These are phyloP conservation scores for Liparis tanakae DNA, from an alignment of 2,797 vertebrate species.

Conservation along the genomic window DNA sequence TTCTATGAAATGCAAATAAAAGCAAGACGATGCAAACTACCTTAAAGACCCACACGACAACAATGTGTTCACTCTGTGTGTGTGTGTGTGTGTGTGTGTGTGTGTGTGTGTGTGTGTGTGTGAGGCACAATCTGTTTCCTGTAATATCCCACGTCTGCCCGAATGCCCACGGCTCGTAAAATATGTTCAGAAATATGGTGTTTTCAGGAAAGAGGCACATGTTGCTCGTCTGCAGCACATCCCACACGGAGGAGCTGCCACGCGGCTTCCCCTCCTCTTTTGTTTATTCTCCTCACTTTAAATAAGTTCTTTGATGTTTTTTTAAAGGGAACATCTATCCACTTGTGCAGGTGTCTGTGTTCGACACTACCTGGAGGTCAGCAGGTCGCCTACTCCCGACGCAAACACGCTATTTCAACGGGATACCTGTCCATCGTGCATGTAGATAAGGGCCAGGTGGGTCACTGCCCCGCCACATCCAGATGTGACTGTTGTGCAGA, in stretches of 20 bases:
- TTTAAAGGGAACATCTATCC: background rate
- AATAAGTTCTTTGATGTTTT: slow-evolving; percentile 18
- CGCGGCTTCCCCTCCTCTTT: background rate
- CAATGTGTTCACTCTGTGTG: background rate
- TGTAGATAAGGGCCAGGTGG: background rate
- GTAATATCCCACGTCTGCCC: background rate
- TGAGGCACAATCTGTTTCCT: background rate
- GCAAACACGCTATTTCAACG: slow-evolving; percentile 25
- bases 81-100: background rate
- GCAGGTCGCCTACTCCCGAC: background rate
- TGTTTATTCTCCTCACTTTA: slow-evolving; percentile 14
- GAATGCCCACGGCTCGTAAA: background rate
- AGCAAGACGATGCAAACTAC: background rate
- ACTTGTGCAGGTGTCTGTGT: slow-evolving; percentile 13
- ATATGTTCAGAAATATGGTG: slow-evolving; percentile 1
- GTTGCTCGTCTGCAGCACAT: slow-evolving; percentile 6
- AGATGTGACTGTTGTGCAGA: too few relatives aligned
- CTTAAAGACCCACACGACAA: background rate
- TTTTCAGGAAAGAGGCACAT: background rate
- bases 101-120: too few relatives aligned
- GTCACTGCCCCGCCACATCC: too few relatives aligned
- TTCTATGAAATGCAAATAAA: slow-evolving; percentile 13
- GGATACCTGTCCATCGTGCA: slow-evolving; percentile 17
- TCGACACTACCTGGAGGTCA: slow-evolving; percentile 5
- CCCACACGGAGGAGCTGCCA: background rate